Conservation (phyloP, 92 coral and sea anemone species). For the Palythoa caribaeorum region DNA sequence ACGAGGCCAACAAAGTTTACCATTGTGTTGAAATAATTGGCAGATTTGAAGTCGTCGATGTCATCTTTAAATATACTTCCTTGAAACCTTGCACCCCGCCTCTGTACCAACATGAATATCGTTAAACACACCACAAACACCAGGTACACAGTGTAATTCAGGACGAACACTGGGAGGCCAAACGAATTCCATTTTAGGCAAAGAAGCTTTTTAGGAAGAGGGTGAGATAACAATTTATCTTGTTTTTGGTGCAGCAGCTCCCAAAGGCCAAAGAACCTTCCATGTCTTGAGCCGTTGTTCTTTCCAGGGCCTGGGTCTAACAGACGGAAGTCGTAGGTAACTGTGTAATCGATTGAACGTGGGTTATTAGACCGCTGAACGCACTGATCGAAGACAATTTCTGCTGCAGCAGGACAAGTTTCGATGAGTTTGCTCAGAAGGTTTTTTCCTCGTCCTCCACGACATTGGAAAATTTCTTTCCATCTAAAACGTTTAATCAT, state of each 20-base stretch:
- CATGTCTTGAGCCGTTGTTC: slow-evolving; percentile 20
- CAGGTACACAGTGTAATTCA: slow-evolving; percentile 62
- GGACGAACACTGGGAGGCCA: slow-evolving; percentile 69
- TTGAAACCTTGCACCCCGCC: slow-evolving; percentile 42
- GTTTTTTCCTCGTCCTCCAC: slow-evolving; percentile 44
- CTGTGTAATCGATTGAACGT: slow-evolving; percentile 57
- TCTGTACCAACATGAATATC: slow-evolving; percentile 67
- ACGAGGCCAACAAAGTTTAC: slow-evolving; percentile 56
- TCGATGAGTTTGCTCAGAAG: slow-evolving; percentile 77
- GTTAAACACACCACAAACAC: slow-evolving; percentile 66
- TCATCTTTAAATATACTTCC: not conserved
- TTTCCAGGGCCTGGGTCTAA: slow-evolving; percentile 86
- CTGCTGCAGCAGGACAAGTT: slow-evolving; percentile 82
- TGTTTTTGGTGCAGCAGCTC: slow-evolving; percentile 72
- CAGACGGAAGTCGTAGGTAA: slow-evolving; percentile 81
- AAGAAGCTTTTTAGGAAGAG: slow-evolving; percentile 74
- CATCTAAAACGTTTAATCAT: not conserved
- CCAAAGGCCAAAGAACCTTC: slow-evolving; percentile 72
- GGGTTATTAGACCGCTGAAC: slow-evolving; percentile 66
- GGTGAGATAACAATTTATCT: slow-evolving; percentile 75
- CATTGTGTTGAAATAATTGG: slow-evolving; percentile 20
- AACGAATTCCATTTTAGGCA: slow-evolving; percentile 76
- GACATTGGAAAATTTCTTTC: slow-evolving; percentile 41
- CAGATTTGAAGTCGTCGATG: slow-evolving; percentile 34
- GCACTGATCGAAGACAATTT: slow-evolving; percentile 81